Conservation (phyloP, 2,888 invertebrate species). For the Acanthopleura granulata region DNA sequence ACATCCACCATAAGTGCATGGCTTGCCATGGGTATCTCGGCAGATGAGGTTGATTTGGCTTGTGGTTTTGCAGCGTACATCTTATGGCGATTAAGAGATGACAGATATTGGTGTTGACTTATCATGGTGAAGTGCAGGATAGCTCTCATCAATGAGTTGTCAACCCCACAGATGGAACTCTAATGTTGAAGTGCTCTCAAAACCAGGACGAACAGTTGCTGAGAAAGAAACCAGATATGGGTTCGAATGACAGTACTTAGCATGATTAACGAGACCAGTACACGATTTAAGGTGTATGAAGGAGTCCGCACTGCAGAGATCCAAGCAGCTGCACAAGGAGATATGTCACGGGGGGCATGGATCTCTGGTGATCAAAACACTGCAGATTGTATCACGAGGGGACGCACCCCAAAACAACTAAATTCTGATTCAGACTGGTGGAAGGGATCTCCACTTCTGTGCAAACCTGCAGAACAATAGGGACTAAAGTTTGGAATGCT, state of each 20-base stretch:
- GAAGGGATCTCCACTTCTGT: constrained; percentile 7
- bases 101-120: constrained; percentile 7
- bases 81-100: constrained; percentile 18
- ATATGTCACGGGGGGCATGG: constrained; percentile 20
- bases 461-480: constrained; percentile 15
- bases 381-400: constrained; percentile 22
- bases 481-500: constrained; percentile 17
- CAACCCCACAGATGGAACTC: constrained; percentile 21
- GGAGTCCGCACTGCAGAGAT: constrained; percentile 22
- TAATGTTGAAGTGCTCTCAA: constrained; percentile 20
- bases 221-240: constrained; percentile 19
- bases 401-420: constrained; percentile 14
- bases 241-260: constrained; percentile 18
- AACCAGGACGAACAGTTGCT: not conserved
- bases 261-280: constrained; percentile 21
- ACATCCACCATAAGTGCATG: constrained; percentile 9
- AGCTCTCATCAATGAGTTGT: constrained; percentile 19
- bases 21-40: constrained; percentile 17
- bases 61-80: constrained; percentile 25
- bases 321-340: constrained; percentile 18
- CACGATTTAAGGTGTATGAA: constrained; percentile 20
- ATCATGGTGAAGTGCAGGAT: constrained; percentile 22
- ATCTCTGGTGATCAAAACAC: constrained; percentile 20
- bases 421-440: constrained; percentile 20
- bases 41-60: constrained; percentile 15